These are phyloP conservation scores for Cataglyphis rosenhaueri DNA, from an alignment of 2,888 invertebrate species.

Conservation along the genomic window DNA sequence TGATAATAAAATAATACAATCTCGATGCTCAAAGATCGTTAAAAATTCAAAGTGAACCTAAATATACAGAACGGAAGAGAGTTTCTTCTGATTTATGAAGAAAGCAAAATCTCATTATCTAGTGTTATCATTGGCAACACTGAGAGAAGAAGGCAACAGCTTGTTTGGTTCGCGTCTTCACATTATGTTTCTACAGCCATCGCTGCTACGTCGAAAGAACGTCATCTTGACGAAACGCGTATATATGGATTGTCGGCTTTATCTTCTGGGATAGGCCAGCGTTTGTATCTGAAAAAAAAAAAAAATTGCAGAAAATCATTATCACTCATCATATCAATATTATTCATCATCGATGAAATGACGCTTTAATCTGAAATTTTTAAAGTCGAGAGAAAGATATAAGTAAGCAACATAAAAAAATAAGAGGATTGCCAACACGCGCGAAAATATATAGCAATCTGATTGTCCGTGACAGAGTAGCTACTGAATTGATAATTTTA, in stretches of 20 bases:
- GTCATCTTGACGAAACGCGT: constrained; percentile 30
- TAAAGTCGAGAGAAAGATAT: neutral
- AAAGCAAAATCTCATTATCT: constrained; percentile 48
- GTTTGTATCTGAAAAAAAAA: constrained; percentile 4
- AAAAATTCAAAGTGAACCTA: constrained; percentile 49
- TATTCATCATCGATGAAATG: neutral
- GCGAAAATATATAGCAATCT: neutral
- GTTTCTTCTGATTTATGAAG: constrained; percentile 40
- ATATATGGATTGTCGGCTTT: constrained; percentile 27
- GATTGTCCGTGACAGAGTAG: neutral
- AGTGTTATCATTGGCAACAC: constrained; percentile 51
- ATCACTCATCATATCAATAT: neutral
- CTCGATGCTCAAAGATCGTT: constrained; percentile 46
- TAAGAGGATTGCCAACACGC: neutral
- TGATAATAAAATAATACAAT: constrained; percentile 38
- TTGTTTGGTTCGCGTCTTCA: constrained; percentile 43
- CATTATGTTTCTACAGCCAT: constrained; percentile 22
- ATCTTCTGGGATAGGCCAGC: constrained; percentile 32
- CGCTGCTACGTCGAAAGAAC: constrained; percentile 3
- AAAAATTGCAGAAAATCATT: constrained; percentile 36
- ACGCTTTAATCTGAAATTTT: constrained; percentile 22
- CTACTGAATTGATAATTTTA: neutral
- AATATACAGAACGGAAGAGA: constrained; percentile 27
- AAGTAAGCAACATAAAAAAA: neutral
- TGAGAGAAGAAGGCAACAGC: constrained; percentile 14